These are phyloP conservation scores for Rhabdornis inornatus DNA, from an alignment of 2,113 vertebrate species.

Conservation along the genomic window DNA sequence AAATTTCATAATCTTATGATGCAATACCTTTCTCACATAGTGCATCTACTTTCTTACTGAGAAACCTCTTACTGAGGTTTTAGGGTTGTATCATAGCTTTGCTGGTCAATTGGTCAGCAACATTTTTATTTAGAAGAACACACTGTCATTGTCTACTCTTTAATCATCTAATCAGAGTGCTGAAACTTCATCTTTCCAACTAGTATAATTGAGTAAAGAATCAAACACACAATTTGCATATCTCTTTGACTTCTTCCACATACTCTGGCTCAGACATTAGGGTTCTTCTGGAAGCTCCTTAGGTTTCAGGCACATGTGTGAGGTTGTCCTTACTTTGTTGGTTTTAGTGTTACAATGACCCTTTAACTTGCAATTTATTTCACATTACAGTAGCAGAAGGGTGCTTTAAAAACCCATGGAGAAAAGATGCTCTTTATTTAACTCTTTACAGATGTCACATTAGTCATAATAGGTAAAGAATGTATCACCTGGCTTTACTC, in stretches of 20 bases:
- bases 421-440: conserved; percentile 3
- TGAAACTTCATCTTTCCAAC: background rate
- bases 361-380: background rate
- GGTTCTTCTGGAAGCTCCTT: background rate
- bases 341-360: background rate
- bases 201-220: background rate
- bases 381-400: background rate
- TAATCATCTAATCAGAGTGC: background rate
- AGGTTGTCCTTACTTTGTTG: background rate
- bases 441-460: conserved; percentile 57
- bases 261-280: background rate
- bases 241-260: background rate
- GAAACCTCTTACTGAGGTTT: background rate
- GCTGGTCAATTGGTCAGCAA: background rate
- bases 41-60: background rate
- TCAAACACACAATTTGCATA: background rate
- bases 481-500: conserved; percentile 41
- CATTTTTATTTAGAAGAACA: background rate
- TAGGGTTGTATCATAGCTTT: background rate
- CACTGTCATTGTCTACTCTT: background rate
- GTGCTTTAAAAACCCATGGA: background rate
- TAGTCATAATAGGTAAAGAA: conserved; percentile 42
- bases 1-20: background rate
- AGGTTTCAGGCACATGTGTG: background rate
- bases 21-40: background rate